A percentile compares a stretch with the other conserved stretches of the same genome.
Conservation (phyloP, 2,888 invertebrate species). For the Timandra comae region DNA sequence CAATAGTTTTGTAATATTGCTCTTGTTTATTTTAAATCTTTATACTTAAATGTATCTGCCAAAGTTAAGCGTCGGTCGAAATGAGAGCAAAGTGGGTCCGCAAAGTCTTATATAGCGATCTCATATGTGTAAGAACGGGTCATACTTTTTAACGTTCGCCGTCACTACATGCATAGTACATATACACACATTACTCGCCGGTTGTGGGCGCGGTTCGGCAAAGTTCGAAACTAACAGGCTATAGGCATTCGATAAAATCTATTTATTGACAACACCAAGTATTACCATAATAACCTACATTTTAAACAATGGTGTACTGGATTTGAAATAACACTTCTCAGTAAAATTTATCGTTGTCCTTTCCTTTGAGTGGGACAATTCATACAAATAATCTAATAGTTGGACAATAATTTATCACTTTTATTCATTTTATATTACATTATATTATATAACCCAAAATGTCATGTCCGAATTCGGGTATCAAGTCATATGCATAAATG, state of each 20-base stretch:
- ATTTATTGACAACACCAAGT: constrained; percentile 10
- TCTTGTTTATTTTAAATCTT: constrained; percentile 29
- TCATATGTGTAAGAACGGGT: constrained; percentile 76
- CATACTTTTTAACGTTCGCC: constrained; percentile 73
- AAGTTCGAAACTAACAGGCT: constrained; percentile 28
- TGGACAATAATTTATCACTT: too few relatives aligned
- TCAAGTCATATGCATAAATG: too few relatives aligned
- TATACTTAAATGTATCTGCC: constrained; percentile 61
- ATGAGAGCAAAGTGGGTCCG: constrained; percentile 71
- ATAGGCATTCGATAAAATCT: constrained; percentile 16
- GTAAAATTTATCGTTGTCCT: constrained; percentile 5
- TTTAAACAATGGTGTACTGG: constrained; percentile 6
- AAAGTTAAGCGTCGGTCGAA: constrained; percentile 68
- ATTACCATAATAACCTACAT: constrained; percentile 2
- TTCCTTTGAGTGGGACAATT: too few relatives aligned
- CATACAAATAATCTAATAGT: too few relatives aligned
- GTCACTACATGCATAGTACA: constrained; percentile 24
- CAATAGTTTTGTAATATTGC: constrained; percentile 20
- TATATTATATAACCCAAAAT: too few relatives aligned
- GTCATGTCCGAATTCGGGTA: too few relatives aligned
- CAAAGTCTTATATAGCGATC: constrained; percentile 71
- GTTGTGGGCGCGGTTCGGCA: constrained; percentile 59
- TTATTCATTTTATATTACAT: too few relatives aligned
- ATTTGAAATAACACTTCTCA: constrained; percentile 6
- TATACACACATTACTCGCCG: constrained; percentile 13